Conservation (phyloP, 2,113 vertebrate species). For the Lasiurus borealis region DNA sequence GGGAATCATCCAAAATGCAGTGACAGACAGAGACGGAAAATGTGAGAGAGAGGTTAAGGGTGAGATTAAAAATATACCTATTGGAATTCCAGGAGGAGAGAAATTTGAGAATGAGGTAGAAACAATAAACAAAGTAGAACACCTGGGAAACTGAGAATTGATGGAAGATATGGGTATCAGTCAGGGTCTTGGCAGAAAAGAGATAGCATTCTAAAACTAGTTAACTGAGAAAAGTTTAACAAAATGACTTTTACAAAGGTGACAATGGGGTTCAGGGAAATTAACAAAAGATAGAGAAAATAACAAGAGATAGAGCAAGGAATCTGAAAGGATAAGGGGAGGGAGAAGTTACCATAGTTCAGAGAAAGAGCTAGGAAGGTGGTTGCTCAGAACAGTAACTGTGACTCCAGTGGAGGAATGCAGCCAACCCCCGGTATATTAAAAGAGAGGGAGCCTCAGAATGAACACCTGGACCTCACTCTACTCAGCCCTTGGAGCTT, state of each 20-base stretch:
- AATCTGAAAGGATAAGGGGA: background rate
- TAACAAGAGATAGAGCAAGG: background rate
- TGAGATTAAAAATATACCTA: conserved; percentile 12
- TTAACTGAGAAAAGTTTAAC: background rate
- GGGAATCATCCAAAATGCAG: background rate
- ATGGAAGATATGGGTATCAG: background rate
- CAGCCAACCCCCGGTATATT: background rate
- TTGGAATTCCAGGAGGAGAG: conserved; percentile 22
- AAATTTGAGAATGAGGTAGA: conserved; percentile 46
- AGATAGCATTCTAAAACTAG: background rate
- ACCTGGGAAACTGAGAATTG: conserved; percentile 5
- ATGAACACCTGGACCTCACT: background rate
- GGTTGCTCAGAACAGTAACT: background rate
- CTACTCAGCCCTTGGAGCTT: background rate
- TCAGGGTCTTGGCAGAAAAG: background rate
- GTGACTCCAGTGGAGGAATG: background rate
- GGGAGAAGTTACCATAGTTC: background rate
- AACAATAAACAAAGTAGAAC: conserved; percentile 9
- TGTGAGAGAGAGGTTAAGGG: background rate
- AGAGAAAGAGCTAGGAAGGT: background rate
- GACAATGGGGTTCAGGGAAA: background rate
- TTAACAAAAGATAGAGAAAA: background rate
- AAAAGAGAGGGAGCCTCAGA: background rate
- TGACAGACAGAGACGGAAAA: background rate
- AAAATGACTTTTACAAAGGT: background rate